These are phyloP conservation scores for Neoscelio sp. DNA, from an alignment of 2,888 invertebrate genomes.

Conservation along the genomic window DNA sequence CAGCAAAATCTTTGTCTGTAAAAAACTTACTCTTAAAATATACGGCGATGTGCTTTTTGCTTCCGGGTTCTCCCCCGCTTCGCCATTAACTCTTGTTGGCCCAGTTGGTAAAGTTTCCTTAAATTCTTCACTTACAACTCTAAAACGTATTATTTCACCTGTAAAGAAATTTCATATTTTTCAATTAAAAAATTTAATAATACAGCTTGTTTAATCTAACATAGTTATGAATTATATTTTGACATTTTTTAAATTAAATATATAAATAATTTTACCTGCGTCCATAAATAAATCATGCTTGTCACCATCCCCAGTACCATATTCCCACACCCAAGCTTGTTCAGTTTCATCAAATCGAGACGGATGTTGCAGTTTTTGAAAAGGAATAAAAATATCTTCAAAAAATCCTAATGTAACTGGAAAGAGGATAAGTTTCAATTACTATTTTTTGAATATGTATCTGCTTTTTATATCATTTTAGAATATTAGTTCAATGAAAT, in stretches of 20 bases:
- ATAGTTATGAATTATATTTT: too few relatives aligned
- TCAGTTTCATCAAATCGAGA: constrained; percentile 96
- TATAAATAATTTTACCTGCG: constrained; percentile 85
- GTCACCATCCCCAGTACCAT: constrained; percentile 91
- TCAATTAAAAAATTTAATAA: too few relatives aligned
- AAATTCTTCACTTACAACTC: constrained; percentile 95
- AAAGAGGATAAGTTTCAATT: too few relatives aligned
- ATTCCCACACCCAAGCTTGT: constrained; percentile 99
- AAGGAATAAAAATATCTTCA: constrained; percentile 97
- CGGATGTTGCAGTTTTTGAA: constrained; percentile 95
- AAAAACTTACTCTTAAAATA: constrained; percentile 85
- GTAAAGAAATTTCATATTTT: constrained; percentile 50
- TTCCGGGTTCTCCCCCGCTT: constrained; percentile 83
- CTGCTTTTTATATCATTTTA: too few relatives aligned
- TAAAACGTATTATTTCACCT: constrained; percentile 93
- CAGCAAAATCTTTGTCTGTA: too few relatives aligned
- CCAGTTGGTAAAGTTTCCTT: constrained; percentile 94
- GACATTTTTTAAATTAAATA: constrained; percentile 3
- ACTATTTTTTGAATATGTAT: too few relatives aligned
- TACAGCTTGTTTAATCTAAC: too few relatives aligned
- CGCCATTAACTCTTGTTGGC: constrained; percentile 85
- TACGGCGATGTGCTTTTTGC: constrained; percentile 86
- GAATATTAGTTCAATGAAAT: neutral
- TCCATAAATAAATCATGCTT: constrained; percentile 98
- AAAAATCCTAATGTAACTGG: constrained; percentile 97